Conservation (phyloP, 2,888 invertebrate species). For the Philaethria dido region DNA sequence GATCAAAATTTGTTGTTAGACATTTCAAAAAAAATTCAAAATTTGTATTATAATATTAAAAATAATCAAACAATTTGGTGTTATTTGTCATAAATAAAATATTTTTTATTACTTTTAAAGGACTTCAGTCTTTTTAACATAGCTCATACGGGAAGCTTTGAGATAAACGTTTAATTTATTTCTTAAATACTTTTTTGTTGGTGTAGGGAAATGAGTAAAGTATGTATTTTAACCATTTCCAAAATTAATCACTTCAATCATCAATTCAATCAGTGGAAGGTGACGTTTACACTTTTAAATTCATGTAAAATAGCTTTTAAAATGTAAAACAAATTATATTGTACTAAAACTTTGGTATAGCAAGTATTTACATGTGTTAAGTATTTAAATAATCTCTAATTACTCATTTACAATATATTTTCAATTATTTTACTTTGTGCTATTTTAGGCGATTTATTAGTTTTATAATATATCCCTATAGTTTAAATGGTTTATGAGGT, state of each 20-base stretch:
- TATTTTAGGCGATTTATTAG: constrained; percentile 15
- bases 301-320: constrained; percentile 19
- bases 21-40: background rate
- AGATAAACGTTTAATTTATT: background rate
- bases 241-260: background rate
- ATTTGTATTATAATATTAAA: no score
- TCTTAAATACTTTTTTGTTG: background rate
- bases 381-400: constrained; percentile 23
- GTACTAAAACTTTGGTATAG: constrained; percentile 36
- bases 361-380: constrained; percentile 33
- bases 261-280: constrained; percentile 28
- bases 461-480: constrained; percentile 4
- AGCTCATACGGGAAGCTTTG: background rate
- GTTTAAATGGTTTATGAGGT: background rate
- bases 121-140: background rate
- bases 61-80: no score
- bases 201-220: background rate
- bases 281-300: constrained; percentile 11
- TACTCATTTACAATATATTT: constrained; percentile 25
- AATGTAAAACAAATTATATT: constrained; percentile 30
- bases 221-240: background rate
- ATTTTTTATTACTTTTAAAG: background rate
- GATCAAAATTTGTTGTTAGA: background rate
- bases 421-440: constrained; percentile 27
- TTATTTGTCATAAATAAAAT: background rate